A percentile compares a stretch with the other conserved stretches of the same genome.
These are phyloP conservation scores for Lota lota DNA, from an alignment of 2,113 vertebrate genomes.

Conservation along the genomic window DNA sequence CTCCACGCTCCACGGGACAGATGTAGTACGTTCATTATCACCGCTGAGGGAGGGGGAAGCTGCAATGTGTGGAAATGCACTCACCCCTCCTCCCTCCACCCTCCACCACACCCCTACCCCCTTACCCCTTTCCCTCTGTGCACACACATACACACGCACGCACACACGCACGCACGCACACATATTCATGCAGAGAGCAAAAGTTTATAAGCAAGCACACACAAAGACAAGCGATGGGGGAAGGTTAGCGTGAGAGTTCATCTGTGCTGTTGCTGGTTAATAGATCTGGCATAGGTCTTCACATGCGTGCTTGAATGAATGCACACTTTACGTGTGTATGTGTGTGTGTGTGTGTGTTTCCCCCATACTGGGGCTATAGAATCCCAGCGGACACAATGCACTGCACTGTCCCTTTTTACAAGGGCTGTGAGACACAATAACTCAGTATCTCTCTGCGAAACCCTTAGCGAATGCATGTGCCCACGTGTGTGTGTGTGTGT, in stretches of 20 bases:
- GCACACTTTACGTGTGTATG: constrained; percentile 6
- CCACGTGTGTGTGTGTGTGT: constrained; percentile 27
- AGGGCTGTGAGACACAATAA: constrained; percentile 70
- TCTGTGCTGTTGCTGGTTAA: constrained; percentile 4
- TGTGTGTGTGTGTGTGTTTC: constrained; percentile 11
- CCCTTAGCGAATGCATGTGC: constrained; percentile 9
- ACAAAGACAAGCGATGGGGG: constrained; percentile 2
- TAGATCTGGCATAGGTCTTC: neutral
- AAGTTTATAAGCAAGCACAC: constrained; percentile 4
- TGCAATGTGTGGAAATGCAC: neutral
- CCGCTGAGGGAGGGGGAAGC: constrained; percentile 9
- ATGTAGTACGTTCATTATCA: constrained; percentile 45
- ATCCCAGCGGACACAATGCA: constrained; percentile 58
- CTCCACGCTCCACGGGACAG: constrained; percentile 36
- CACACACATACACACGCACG: neutral
- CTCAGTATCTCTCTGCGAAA: constrained; percentile 58
- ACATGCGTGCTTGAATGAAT: neutral
- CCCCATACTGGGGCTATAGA: constrained; percentile 44
- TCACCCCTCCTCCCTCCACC: neutral
- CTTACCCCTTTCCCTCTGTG: no score
- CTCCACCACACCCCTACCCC: no score
- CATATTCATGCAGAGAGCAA: constrained; percentile 9
- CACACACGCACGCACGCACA: neutral
- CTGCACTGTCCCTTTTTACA: constrained; percentile 68
- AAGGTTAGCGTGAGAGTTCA: constrained; percentile 8